Conservation (phyloP, 2,888 invertebrate species). For the Acleris sparsana region DNA sequence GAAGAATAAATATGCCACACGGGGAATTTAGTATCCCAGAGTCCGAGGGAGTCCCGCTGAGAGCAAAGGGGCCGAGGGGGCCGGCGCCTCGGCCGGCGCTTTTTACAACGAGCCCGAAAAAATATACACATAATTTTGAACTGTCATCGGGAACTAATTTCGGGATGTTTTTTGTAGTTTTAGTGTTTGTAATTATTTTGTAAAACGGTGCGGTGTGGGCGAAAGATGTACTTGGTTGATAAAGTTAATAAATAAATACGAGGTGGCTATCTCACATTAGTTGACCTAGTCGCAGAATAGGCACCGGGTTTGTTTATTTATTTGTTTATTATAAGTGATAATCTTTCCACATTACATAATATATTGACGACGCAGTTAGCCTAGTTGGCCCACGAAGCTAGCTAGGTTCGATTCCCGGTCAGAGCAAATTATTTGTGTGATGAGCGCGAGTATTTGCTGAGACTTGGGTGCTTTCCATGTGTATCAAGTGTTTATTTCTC, state of each 20-base stretch:
- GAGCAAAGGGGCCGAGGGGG: constrained; percentile 71
- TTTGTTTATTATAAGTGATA: too few relatives aligned
- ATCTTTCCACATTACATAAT: too few relatives aligned
- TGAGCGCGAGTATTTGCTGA: too few relatives aligned
- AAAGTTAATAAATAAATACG: neutral
- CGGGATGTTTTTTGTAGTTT: constrained; percentile 76
- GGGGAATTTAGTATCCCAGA: constrained; percentile 71
- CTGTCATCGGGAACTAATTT: constrained; percentile 84
- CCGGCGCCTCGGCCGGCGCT: constrained; percentile 68
- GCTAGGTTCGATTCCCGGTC: too few relatives aligned
- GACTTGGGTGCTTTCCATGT: too few relatives aligned
- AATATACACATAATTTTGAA: constrained; percentile 79
- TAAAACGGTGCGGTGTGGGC: constrained; percentile 60
- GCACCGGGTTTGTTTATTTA: too few relatives aligned
- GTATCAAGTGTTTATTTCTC: too few relatives aligned
- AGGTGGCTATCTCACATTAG: too few relatives aligned
- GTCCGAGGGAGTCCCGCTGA: constrained; percentile 63
- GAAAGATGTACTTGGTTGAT: constrained; percentile 12
- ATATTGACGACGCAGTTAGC: too few relatives aligned
- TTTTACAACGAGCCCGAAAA: constrained; percentile 62
- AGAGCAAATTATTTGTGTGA: too few relatives aligned
- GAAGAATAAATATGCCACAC: constrained; percentile 78
- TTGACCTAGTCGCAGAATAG: too few relatives aligned
- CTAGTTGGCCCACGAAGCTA: too few relatives aligned
- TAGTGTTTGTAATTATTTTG: constrained; percentile 75